Percentiles rank a stretch among this genome's conserved stretches.
Evolutionary conservation across 2,888 invertebrate species (phyloP).

Genomic region (Ophioninae sp.): DNA sequence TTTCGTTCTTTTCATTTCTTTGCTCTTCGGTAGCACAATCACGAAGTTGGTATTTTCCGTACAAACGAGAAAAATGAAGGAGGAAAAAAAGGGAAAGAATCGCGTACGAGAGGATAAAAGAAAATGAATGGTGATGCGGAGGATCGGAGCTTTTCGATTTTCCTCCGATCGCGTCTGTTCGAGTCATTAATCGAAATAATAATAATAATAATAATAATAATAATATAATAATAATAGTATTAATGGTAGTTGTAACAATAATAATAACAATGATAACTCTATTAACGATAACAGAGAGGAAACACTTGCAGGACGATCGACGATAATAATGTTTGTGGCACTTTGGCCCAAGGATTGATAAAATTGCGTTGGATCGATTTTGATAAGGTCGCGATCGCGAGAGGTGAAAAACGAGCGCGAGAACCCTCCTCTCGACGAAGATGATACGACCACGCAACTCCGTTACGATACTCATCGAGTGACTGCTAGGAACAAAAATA

Average conservation of each 20-base stretch:
- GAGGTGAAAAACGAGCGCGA: slow-evolving; percentile 9
- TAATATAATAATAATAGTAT: slow-evolving; percentile 52
- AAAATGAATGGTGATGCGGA: slow-evolving; percentile 10
- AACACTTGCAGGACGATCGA: slow-evolving; percentile 45
- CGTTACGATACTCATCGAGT: slow-evolving; percentile 46
- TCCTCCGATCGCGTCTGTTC: slow-evolving; percentile 44
- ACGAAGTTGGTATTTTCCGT: slow-evolving; percentile 79
- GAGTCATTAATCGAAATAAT: slow-evolving; percentile 57
- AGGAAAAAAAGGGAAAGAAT: slow-evolving; percentile 54
- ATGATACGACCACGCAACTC: neutral
- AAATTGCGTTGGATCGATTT: neutral
- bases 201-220: slow-evolving; percentile 65
- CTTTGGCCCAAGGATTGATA: neutral
- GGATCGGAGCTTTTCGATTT: neutral
- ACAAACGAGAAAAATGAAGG: slow-evolving; percentile 68
- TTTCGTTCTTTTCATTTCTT: neutral
- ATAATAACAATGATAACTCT: slow-evolving; percentile 49
- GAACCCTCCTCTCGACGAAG: neutral
- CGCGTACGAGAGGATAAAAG: slow-evolving; percentile 18
- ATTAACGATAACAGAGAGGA: slow-evolving; percentile 60
- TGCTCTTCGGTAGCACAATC: slow-evolving; percentile 65
- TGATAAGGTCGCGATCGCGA: neutral
- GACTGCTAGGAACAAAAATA: slow-evolving; percentile 29
- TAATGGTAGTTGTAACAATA: slow-evolving; percentile 53
- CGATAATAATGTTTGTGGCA: slow-evolving; percentile 46